These are phyloP conservation scores for Melitaea athalia DNA, from an alignment of 2,888 invertebrate genomes.

Conservation along the genomic window DNA sequence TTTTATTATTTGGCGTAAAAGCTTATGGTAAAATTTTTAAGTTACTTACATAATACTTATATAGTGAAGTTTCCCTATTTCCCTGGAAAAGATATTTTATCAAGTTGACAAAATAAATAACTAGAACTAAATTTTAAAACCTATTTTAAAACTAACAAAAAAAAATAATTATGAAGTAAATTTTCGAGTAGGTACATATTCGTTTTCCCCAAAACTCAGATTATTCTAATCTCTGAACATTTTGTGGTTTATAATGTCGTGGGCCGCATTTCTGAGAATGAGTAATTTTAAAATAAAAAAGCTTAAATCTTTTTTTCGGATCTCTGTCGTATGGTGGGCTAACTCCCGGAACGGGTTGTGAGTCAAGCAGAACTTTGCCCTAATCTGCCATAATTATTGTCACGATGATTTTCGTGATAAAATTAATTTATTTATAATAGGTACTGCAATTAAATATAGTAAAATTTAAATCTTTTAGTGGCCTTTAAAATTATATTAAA, in stretches of 20 bases:
- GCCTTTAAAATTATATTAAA: no score
- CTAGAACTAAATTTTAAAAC: no score
- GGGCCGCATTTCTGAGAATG: slow-evolving; percentile 3
- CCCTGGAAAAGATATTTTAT: no score
- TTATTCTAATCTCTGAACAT: not conserved
- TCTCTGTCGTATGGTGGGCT: not conserved
- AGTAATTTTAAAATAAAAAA: not conserved
- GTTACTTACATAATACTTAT: no score
- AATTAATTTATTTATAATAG: no score
- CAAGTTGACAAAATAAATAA: no score
- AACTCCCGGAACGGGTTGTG: not conserved
- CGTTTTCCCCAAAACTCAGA: not conserved
- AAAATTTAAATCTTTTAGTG: no score
- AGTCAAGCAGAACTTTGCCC: not conserved
- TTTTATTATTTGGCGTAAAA: not conserved
- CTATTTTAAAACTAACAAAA: no score
- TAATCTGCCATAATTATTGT: not conserved
- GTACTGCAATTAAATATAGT: no score
- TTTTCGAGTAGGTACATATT: not conserved
- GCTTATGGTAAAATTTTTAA: no score
- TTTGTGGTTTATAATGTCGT: slow-evolving; percentile 2
- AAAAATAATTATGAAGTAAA: no score
- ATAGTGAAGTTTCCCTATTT: no score
- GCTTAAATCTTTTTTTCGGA: not conserved
- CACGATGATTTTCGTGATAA: not conserved